phyloP scores from a whole-genome alignment of 1,140 invertebrate genomes.

The Drosophila mayri region DNA sequence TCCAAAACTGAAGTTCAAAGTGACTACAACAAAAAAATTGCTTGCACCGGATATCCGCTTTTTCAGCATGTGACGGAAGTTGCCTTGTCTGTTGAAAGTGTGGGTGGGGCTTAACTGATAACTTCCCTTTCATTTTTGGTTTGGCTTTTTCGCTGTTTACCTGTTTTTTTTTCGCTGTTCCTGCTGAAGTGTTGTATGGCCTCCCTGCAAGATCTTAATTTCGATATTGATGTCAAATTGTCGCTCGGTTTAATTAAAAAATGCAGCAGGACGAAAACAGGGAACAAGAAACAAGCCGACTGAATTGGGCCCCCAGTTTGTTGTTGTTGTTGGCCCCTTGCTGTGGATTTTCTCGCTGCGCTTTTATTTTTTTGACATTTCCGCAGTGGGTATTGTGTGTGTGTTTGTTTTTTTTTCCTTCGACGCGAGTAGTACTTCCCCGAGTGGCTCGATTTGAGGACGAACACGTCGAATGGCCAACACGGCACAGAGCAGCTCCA shows the following conservation, averaged over 20 bases:
- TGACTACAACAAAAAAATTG: slow-evolving; percentile 30
- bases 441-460: slow-evolving; percentile 53
- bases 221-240: slow-evolving; percentile 83
- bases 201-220: slow-evolving; percentile 79
- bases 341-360: slow-evolving; percentile 13
- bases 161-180: slow-evolving; percentile 5
- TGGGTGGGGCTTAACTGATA: slow-evolving; percentile 29
- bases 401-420: slow-evolving; percentile 3
- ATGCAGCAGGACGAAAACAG: slow-evolving; percentile 34
- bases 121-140: slow-evolving; percentile 44
- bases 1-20: not conserved
- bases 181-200: slow-evolving; percentile 14
- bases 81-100: slow-evolving; percentile 10
- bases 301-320: slow-evolving; percentile 12
- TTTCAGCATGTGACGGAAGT: slow-evolving; percentile 61
- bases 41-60: slow-evolving; percentile 73
- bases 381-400: slow-evolving; percentile 3
- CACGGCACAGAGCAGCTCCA: not conserved
- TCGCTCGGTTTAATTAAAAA: slow-evolving; percentile 79
- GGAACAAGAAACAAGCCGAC: slow-evolving; percentile 5
- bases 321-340: not conserved
- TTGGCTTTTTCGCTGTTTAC: slow-evolving; percentile 23
- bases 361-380: slow-evolving; percentile 33
- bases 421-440: not conserved
- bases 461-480: slow-evolving; percentile 36